phyloP scores from a whole-genome alignment of 2,797 vertebrate species.

The Cygnus olor region DNA sequence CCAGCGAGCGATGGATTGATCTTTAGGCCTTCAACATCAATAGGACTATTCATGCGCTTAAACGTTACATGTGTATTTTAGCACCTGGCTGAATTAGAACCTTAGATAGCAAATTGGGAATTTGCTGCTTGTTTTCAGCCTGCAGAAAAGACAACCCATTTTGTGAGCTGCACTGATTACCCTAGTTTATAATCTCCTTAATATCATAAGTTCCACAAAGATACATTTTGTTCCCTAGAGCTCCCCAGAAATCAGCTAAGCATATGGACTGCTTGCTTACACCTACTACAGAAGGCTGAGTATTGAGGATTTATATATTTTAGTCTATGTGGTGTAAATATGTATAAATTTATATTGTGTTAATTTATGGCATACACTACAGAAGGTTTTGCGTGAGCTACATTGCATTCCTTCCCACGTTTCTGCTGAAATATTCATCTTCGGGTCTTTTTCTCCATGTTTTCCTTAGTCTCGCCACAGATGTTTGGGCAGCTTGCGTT shows the following conservation, averaged over 20 bases:
- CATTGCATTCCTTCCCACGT: constrained; percentile 79
- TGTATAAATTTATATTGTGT: constrained; percentile 85
- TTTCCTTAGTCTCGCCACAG: constrained; percentile 79
- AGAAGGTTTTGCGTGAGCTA: constrained; percentile 81
- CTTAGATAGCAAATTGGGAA: constrained; percentile 42
- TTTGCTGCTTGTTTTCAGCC: constrained; percentile 30
- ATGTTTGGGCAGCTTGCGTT: constrained; percentile 79
- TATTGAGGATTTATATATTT: constrained; percentile 84
- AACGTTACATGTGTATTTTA: constrained; percentile 27
- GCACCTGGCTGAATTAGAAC: constrained; percentile 40
- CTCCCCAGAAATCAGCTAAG: constrained; percentile 76
- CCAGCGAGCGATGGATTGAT: not conserved
- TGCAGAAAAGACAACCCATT: constrained; percentile 34
- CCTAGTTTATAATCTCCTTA: constrained; percentile 65
- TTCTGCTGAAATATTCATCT: constrained; percentile 83
- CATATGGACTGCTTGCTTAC: constrained; percentile 82
- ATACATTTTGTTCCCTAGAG: constrained; percentile 74
- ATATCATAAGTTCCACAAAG: constrained; percentile 63
- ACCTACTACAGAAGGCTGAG: constrained; percentile 80
- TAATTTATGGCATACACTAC: constrained; percentile 84
- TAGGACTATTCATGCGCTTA: not conserved
- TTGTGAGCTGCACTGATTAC: constrained; percentile 61
- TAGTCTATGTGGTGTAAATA: constrained; percentile 83
- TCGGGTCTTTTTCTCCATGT: constrained; percentile 73
- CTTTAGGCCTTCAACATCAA: constrained; percentile 29